Evolutionary conservation across 2,113 vertebrate species (phyloP).

Genomic region (Onychostruthus taczanowskii): DNA sequence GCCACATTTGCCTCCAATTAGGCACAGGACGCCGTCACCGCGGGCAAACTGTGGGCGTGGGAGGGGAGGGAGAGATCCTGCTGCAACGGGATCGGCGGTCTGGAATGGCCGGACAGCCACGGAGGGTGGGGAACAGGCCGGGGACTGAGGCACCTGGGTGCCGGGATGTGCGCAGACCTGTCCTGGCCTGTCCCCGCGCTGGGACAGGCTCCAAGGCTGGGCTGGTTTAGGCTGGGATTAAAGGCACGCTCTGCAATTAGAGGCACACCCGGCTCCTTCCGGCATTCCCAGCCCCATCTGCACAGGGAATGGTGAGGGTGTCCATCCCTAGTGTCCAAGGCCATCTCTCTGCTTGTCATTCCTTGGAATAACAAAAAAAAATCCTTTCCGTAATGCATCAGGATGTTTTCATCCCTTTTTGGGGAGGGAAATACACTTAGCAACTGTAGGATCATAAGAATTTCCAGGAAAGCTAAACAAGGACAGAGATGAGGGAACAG

Average conservation of each 20-base stretch:
- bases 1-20: neutral
- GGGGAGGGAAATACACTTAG: neutral
- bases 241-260: neutral
- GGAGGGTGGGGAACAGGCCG: neutral
- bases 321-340: neutral
- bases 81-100: fast-evolving
- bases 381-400: neutral
- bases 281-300: neutral
- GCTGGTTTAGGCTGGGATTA: neutral
- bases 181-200: fast-evolving
- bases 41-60: fast-evolving
- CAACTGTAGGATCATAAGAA: neutral
- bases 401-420: neutral
- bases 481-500: neutral
- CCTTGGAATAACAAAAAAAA: neutral
- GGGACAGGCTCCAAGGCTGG: neutral
- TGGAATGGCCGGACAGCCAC: neutral
- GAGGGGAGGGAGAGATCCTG: neutral
- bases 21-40: neutral
- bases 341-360: neutral
- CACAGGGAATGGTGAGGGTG: neutral
- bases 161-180: neutral
- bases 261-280: neutral
- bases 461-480: neutral
- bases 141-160: fast-evolving